These are phyloP conservation scores for Deilephila elpenor DNA, from an alignment of 2,888 invertebrate species.

Conservation along the genomic window DNA sequence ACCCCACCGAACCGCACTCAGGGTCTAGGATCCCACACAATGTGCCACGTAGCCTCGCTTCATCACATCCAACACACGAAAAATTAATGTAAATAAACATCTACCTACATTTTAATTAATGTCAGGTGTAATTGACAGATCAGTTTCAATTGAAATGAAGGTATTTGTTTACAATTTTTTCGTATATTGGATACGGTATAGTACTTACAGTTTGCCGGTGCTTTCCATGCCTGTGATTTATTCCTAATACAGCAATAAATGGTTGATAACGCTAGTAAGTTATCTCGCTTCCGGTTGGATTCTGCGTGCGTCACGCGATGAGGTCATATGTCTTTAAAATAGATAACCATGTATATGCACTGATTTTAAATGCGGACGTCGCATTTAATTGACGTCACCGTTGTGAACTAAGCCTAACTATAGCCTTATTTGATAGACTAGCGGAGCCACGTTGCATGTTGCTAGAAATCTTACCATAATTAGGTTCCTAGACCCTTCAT, in stretches of 20 bases:
- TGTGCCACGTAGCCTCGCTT: not conserved
- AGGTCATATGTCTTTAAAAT: not conserved
- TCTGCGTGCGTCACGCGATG: conserved; percentile 1
- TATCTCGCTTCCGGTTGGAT: conserved; percentile 1
- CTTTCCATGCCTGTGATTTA: conserved; percentile 1
- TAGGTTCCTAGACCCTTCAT: conserved; percentile 17
- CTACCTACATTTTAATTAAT: too few species aligned
- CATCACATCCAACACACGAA: not conserved
- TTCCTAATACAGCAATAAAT: conserved; percentile 9
- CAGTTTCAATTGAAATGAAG: too few species aligned
- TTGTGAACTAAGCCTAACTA: not conserved
- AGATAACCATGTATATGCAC: not conserved
- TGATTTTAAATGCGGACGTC: not conserved
- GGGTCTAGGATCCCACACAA: not conserved
- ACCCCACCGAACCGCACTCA: not conserved
- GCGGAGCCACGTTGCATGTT: not conserved
- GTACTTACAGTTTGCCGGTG: not conserved
- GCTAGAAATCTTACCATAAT: not conserved
- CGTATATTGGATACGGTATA: too few species aligned
- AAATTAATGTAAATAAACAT: too few species aligned
- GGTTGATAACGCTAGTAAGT: not conserved
- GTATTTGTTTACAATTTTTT: too few species aligned
- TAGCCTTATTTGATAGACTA: not conserved
- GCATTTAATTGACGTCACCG: not conserved
- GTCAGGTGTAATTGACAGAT: too few species aligned